phyloP scores from a whole-genome alignment of 2,113 vertebrate genomes.

The Phycodurus eques region DNA sequence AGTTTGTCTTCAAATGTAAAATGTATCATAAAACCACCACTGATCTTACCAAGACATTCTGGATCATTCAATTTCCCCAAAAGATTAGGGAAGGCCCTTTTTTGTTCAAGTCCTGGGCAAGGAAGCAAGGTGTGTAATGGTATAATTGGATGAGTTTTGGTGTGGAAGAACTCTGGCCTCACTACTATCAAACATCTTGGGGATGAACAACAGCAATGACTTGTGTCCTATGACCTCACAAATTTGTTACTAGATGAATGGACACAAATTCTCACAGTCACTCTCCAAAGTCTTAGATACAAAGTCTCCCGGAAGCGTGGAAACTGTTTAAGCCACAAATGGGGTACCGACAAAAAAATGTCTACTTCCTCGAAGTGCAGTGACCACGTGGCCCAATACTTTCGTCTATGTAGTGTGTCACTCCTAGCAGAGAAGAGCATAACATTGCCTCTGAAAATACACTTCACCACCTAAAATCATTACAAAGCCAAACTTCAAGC shows the following conservation, averaged over 20 bases:
- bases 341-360: no score
- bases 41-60: background rate
- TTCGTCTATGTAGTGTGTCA: background rate
- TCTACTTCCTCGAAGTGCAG: background rate
- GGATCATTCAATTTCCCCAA: background rate
- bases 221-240: background rate
- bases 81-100: background rate
- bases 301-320: background rate
- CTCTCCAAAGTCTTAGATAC: background rate
- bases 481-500: conserved; percentile 25
- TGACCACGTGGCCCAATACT: background rate
- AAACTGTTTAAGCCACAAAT: background rate
- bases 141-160: no score
- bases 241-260: background rate
- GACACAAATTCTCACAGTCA: background rate
- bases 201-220: no score
- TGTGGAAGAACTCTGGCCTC: no score
- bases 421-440: conserved; percentile 6
- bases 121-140: no score
- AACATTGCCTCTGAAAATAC: conserved; percentile 14
- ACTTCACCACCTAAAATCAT: conserved; percentile 22
- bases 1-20: no score
- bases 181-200: no score
- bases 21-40: background rate
- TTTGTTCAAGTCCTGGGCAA: no score